phyloP scores from a whole-genome alignment of 2,888 invertebrate species.

The Agonopterix alstromeriana region DNA sequence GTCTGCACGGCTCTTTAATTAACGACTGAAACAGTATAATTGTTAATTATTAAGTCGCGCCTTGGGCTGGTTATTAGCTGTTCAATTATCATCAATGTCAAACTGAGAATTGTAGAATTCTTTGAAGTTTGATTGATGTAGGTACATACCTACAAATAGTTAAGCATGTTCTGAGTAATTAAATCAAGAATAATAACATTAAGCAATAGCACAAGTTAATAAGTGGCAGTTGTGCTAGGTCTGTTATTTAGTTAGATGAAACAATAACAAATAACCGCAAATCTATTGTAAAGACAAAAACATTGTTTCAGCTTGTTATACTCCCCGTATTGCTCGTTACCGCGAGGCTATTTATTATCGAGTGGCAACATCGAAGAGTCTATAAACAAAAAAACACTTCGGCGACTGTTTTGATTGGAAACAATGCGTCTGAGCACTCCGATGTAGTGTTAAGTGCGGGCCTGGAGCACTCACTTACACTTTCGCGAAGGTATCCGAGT shows the following conservation, averaged over 20 bases:
- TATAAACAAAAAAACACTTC: slow-evolving; percentile 76
- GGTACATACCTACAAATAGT: too few relatives aligned
- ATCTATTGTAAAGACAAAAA: slow-evolving; percentile 57
- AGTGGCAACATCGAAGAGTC: slow-evolving; percentile 71
- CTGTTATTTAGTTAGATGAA: slow-evolving; percentile 23
- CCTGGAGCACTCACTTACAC: slow-evolving; percentile 60
- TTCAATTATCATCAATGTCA: slow-evolving; percentile 29
- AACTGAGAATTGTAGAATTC: not conserved
- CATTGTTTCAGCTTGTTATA: slow-evolving; percentile 65
- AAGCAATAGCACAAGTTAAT: too few relatives aligned
- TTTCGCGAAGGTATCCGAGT: slow-evolving; percentile 70
- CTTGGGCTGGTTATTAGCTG: slow-evolving; percentile 32
- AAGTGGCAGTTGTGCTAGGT: too few relatives aligned
- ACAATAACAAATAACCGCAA: slow-evolving; percentile 49
- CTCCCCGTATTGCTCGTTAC: slow-evolving; percentile 63
- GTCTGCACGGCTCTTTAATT: slow-evolving; percentile 59
- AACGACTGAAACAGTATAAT: slow-evolving; percentile 68
- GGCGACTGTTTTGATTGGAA: slow-evolving; percentile 72
- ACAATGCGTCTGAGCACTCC: slow-evolving; percentile 58
- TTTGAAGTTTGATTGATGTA: too few relatives aligned
- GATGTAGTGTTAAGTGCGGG: slow-evolving; percentile 63
- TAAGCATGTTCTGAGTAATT: not conserved
- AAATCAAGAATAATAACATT: too few relatives aligned
- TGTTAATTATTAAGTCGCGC: slow-evolving; percentile 57
- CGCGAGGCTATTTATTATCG: slow-evolving; percentile 67